Percentiles rank a stretch among this genome's conserved stretches.
Evolutionary conservation across 2,888 invertebrate species (phyloP).

Genomic region (Petrolisthes manimaculis): DNA sequence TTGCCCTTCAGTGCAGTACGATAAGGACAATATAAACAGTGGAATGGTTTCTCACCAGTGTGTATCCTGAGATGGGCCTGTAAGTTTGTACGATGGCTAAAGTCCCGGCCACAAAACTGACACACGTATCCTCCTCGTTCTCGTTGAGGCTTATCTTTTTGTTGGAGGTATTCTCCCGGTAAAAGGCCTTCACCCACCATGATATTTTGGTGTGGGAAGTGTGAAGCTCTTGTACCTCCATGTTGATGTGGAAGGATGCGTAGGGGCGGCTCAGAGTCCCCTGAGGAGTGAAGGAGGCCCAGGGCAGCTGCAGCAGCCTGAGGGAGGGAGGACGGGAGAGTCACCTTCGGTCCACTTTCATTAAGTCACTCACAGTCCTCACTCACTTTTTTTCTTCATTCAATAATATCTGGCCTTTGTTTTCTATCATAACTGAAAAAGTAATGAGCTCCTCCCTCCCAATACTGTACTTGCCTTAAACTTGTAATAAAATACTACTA

Average conservation of each 20-base stretch:
- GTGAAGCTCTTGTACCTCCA: conserved; percentile 18
- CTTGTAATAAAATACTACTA: too few relatives aligned
- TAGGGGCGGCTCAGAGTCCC: conserved; percentile 46
- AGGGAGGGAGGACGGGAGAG: conserved; percentile 60
- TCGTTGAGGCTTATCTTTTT: conserved; percentile 45
- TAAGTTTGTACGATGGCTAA: conserved; percentile 60
- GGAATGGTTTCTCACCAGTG: conserved; percentile 63
- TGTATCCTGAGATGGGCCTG: conserved; percentile 57
- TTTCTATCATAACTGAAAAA: not conserved
- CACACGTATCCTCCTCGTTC: conserved; percentile 52
- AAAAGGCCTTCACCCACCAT: conserved; percentile 47
- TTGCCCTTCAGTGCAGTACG: conserved; percentile 62
- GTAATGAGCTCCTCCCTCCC: conserved; percentile 19
- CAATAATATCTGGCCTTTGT: not conserved
- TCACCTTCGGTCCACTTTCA: conserved; percentile 50
- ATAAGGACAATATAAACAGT: conserved; percentile 61
- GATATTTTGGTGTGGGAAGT: conserved; percentile 38
- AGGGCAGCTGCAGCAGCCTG: conserved; percentile 57
- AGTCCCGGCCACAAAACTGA: conserved; percentile 53
- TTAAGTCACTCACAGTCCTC: conserved; percentile 39
- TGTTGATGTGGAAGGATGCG: conserved; percentile 51
- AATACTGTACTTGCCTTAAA: too few relatives aligned
- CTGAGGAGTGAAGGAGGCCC: conserved; percentile 48
- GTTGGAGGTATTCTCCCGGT: conserved; percentile 42
- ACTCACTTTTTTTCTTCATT: conserved; percentile 33